phyloP scores from a whole-genome alignment of 2,888 invertebrate species.

The Chromoteleia sp. region DNA sequence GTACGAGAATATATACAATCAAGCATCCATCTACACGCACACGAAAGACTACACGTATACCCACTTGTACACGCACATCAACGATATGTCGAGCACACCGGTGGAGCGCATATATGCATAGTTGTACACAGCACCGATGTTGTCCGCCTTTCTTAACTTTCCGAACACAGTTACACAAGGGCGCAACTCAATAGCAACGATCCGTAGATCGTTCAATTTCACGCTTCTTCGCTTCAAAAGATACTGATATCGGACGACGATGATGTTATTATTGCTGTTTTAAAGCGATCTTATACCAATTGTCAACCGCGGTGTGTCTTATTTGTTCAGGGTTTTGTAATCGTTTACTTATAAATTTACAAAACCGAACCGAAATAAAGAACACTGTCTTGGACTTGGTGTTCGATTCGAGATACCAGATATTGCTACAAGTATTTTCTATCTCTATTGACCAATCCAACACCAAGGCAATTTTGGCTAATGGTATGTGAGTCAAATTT shows the following conservation, averaged over 20 bases:
- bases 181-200: conserved; percentile 81
- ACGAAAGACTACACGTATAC: no score
- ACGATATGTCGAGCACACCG: conserved; percentile 30
- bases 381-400: neutral
- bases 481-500: neutral
- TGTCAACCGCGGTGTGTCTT: conserved; percentile 34
- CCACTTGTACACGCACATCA: neutral
- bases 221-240: conserved; percentile 80
- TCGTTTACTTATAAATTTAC: conserved; percentile 17
- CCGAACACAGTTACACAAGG: conserved; percentile 74
- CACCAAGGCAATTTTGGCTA: neutral
- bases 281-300: conserved; percentile 42
- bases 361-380: neutral
- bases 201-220: conserved; percentile 81
- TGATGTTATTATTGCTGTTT: conserved; percentile 70
- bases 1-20: conserved; percentile 12
- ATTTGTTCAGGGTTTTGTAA: conserved; percentile 28
- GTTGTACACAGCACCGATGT: conserved; percentile 67
- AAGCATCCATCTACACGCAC: conserved; percentile 1
- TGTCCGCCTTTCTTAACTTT: conserved; percentile 68
- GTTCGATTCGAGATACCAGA: neutral
- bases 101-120: conserved; percentile 56
- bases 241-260: conserved; percentile 71
- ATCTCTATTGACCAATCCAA: no score
- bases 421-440: no score